These are phyloP conservation scores for Archivesica marissinica DNA, from an alignment of 1,140 invertebrate species.

Conservation along the genomic window DNA sequence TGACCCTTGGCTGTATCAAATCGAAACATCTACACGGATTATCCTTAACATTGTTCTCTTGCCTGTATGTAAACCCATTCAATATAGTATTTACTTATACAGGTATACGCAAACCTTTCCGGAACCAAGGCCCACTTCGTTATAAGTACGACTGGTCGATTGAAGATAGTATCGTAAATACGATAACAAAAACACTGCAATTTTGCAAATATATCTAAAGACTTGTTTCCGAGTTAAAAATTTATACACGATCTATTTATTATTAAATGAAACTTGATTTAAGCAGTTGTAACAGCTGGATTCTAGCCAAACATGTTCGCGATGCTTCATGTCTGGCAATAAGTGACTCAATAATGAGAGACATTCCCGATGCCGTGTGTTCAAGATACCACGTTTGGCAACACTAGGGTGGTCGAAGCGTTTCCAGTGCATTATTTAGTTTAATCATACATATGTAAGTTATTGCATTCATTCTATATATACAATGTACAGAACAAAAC, in stretches of 20 bases:
- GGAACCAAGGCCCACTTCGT: constrained; percentile 23
- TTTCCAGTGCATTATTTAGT: no score
- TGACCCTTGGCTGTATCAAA: neutral
- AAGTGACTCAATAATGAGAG: neutral
- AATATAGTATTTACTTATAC: neutral
- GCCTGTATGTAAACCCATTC: neutral
- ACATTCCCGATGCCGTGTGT: neutral
- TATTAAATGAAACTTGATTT: neutral
- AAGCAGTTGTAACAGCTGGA: neutral
- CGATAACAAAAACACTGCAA: neutral
- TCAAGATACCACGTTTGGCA: neutral
- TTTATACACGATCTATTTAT: neutral
- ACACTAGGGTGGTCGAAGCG: no score
- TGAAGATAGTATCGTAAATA: constrained; percentile 7
- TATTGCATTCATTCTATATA: no score
- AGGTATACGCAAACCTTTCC: neutral
- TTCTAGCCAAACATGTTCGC: neutral
- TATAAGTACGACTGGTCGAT: neutral
- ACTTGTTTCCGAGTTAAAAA: neutral
- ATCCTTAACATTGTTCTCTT: neutral
- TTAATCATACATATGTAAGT: no score
- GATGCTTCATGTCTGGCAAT: neutral
- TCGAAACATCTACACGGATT: neutral
- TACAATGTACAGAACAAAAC: no score
- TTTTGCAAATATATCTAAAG: neutral